Conservation (phyloP, 2,113 vertebrate genomes). For the Terrapene triunguis region DNA sequence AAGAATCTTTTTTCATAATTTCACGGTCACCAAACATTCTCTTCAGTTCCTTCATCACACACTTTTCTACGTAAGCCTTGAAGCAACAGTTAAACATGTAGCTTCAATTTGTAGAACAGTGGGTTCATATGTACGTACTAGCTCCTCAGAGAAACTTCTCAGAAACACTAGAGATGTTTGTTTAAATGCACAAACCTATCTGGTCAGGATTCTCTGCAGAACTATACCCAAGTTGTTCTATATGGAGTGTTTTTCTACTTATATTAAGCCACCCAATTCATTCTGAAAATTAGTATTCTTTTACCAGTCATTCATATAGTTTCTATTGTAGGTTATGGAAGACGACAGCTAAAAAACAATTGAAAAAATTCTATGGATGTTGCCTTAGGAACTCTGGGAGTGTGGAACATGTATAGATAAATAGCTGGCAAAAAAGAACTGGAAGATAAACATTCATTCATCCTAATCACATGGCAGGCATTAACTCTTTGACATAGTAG, state of each 20-base stretch:
- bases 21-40: neutral
- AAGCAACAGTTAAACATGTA: neutral
- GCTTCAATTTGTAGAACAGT: neutral
- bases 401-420: conserved; percentile 56
- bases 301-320: conserved; percentile 17
- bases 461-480: neutral
- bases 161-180: neutral
- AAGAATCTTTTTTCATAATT: neutral
- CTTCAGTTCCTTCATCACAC: neutral
- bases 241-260: neutral
- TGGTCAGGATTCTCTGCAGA: neutral
- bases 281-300: conserved; percentile 12
- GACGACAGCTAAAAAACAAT: conserved; percentile 42
- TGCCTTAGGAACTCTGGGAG: conserved; percentile 56
- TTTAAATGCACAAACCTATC: rapidly evolving
- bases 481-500: neutral
- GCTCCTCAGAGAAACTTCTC: neutral
- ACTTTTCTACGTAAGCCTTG: neutral
- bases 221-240: neutral
- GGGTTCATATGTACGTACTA: neutral
- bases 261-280: neutral
- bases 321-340: conserved; percentile 36
- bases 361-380: conserved; percentile 24
- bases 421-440: conserved; percentile 57
- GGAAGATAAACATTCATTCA: conserved; percentile 29